Percentiles rank a stretch among this genome's conserved stretches.
Conservation (phyloP, 2,888 invertebrate species). For the Drosophila paramelanica region DNA sequence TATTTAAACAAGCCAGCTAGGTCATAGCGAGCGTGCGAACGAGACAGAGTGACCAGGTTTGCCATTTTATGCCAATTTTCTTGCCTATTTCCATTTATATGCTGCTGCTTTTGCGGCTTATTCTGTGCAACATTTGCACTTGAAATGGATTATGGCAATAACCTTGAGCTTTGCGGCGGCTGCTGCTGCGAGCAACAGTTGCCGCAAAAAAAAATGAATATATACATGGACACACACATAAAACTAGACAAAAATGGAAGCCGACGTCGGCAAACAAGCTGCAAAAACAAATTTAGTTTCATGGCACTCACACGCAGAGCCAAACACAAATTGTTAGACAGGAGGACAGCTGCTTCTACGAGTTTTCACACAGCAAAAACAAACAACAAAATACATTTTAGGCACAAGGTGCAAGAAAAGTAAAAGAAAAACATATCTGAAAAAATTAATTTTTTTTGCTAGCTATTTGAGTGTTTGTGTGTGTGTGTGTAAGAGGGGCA, state of each 20-base stretch:
- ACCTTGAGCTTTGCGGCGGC: constrained; percentile 74
- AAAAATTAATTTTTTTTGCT: constrained; percentile 27
- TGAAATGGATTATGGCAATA: constrained; percentile 82
- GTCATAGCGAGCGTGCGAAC: constrained; percentile 16
- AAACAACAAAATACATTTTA: constrained; percentile 32
- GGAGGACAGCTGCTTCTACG: constrained; percentile 52
- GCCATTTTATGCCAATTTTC: constrained; percentile 54
- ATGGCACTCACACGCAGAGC: constrained; percentile 28
- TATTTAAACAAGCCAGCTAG: constrained; percentile 11
- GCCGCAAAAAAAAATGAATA: constrained; percentile 59
- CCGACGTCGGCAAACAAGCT: constrained; percentile 61
- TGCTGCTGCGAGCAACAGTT: constrained; percentile 72
- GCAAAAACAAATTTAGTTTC: constrained; percentile 62
- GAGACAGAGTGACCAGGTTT: constrained; percentile 48
- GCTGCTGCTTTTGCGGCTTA: constrained; percentile 50
- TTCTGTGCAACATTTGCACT: constrained; percentile 76
- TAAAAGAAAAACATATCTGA: constrained; percentile 17
- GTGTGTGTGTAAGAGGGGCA: constrained; percentile 13
- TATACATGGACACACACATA: constrained; percentile 46
- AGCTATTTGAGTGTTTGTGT: neutral
- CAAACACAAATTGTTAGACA: constrained; percentile 10
- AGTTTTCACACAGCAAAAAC: constrained; percentile 44
- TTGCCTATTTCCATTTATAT: constrained; percentile 53
- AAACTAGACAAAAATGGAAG: constrained; percentile 68
- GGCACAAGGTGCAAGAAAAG: constrained; percentile 43